Percentiles rank a stretch among this genome's conserved stretches.
Evolutionary conservation across 64 coral and sea anemone genomes (phyloP).

Genomic region (Exaiptasia diaphana): DNA sequence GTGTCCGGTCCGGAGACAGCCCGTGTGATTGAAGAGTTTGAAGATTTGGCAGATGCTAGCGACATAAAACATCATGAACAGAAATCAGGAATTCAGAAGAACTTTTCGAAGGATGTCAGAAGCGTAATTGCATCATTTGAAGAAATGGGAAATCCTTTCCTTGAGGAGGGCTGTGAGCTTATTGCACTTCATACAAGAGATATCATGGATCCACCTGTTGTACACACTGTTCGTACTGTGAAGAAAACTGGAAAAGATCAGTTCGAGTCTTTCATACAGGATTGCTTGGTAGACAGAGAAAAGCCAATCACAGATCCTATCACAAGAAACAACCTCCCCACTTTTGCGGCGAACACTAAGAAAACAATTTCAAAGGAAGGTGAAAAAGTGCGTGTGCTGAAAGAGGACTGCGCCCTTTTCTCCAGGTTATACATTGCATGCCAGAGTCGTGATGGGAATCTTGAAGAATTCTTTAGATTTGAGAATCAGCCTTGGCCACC

Average conservation of each 20-base stretch:
- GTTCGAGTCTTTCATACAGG: background rate
- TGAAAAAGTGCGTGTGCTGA: background rate
- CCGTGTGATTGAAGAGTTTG: background rate
- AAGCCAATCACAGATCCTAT: background rate
- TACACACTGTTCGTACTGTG: background rate
- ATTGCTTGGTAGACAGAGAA: background rate
- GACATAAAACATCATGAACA: constrained; percentile 29
- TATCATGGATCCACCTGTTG: background rate
- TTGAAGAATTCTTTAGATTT: background rate
- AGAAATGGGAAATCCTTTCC: constrained; percentile 32
- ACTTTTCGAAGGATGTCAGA: constrained; percentile 12
- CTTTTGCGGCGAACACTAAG: background rate
- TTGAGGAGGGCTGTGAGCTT: constrained; percentile 2
- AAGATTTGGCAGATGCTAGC: background rate
- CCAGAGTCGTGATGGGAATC: background rate
- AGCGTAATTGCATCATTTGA: background rate
- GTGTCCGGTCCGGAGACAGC: background rate
- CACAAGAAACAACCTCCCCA: background rate
- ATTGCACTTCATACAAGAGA: constrained; percentile 26
- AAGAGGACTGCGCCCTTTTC: background rate
- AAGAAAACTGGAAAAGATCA: background rate
- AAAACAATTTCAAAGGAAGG: background rate
- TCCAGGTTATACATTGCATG: constrained; percentile 1
- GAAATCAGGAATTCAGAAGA: background rate
- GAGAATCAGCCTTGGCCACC: background rate